A percentile compares a stretch with the other conserved stretches of the same genome.
Conservation (phyloP, 2,888 invertebrate species). For the Perithous albicinctus region DNA sequence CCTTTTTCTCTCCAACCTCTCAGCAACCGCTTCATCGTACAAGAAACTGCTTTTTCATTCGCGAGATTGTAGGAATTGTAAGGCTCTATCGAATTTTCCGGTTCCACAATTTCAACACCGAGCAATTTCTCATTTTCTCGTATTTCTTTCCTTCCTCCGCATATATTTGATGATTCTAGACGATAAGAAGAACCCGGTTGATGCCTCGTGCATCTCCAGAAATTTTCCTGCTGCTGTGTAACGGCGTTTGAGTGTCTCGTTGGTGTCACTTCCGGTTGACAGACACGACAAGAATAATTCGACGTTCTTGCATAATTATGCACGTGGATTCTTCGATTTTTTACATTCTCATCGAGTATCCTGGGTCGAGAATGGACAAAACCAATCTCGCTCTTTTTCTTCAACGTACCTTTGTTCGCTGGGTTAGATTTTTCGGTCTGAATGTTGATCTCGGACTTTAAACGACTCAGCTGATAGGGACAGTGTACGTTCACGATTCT, state of each 20-base stretch:
- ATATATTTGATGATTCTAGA: conserved; percentile 28
- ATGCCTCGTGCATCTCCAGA: conserved; percentile 60
- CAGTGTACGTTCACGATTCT: not conserved
- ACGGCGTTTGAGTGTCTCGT: conserved; percentile 34
- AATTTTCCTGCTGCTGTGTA: conserved; percentile 34
- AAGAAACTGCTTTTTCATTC: conserved; percentile 22
- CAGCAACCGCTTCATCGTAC: conserved; percentile 56
- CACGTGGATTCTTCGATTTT: not conserved
- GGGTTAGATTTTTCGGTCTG: not conserved
- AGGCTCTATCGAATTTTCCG: not conserved
- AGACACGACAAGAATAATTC: conserved; percentile 44
- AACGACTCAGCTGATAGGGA: conserved; percentile 13
- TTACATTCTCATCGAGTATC: conserved; percentile 26
- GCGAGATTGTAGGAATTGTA: not conserved
- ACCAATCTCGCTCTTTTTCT: not conserved
- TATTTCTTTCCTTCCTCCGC: not conserved
- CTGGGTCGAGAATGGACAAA: not conserved
- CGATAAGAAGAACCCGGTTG: conserved; percentile 60
- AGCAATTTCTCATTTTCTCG: not conserved
- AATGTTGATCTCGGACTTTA: conserved; percentile 9
- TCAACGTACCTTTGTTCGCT: not conserved
- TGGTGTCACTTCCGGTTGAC: conserved; percentile 52
- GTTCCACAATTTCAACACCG: not conserved
- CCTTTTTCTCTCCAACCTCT: conserved; percentile 32
- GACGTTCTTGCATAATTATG: not conserved